Conservation (phyloP, 1,140 invertebrate genomes). For the Diachasma alloeum region DNA sequence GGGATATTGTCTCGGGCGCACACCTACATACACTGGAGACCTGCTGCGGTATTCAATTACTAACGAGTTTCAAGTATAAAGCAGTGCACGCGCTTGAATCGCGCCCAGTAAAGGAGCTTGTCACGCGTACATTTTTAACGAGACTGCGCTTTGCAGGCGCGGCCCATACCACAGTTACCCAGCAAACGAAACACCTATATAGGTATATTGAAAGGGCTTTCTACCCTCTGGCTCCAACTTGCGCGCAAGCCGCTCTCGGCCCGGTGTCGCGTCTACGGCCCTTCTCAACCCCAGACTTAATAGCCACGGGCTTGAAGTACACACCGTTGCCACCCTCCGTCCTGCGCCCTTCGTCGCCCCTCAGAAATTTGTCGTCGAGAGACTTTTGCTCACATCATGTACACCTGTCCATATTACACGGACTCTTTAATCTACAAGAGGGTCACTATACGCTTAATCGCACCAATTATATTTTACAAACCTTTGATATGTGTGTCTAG, state of each 20-base stretch:
- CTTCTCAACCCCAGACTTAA: not conserved
- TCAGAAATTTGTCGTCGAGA: not conserved
- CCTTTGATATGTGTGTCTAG: not conserved
- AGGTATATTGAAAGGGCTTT: not conserved
- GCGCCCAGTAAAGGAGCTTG: slow-evolving; percentile 36
- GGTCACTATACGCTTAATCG: not conserved
- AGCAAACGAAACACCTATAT: not conserved
- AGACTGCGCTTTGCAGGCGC: slow-evolving; percentile 19
- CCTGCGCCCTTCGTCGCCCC: not conserved
- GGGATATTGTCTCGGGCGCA: not conserved
- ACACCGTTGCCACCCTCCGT: not conserved
- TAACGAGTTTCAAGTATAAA: slow-evolving; percentile 40
- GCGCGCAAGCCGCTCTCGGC: not conserved
- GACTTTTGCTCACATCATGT: not conserved
- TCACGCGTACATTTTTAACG: slow-evolving; percentile 44
- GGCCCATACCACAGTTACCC: not conserved
- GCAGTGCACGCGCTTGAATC: slow-evolving; percentile 33
- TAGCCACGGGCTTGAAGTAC: not conserved
- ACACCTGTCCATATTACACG: not conserved
- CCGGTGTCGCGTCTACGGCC: not conserved
- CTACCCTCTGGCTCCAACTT: not conserved
- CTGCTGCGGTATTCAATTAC: slow-evolving; percentile 38
- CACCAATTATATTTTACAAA: not conserved
- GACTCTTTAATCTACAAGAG: not conserved
- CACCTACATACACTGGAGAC: not conserved